Evolutionary conservation across 2,888 invertebrate genomes (phyloP), one percentile per base, ranked within the genome.

Genomic region (Eupithecia tripunctaria): DNA sequence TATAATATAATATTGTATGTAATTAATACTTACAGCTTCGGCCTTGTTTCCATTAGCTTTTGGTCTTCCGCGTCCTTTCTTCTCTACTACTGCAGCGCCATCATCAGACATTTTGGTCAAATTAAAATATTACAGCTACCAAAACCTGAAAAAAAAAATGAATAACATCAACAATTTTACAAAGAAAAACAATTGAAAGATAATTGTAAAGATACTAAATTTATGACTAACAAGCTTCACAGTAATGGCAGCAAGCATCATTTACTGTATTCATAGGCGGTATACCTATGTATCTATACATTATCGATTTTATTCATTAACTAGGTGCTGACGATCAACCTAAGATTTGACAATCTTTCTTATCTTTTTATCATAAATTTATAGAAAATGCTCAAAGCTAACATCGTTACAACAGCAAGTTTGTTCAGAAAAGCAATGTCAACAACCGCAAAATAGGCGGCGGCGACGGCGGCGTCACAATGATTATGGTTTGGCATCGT

Each of bases 1-100:
- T n/a, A n/a, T n/a, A n/a, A n/a, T n/a, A n/a, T n/a, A n/a, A n/a
- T n/a, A n/a, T n/a, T n/a, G n/a, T n/a, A n/a, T n/a, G n/a, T 3
- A 29, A 29, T 8, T 29, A 27, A 15, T n/a, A 64, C 71, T 70
- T 68, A 66, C 71, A 71, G 90, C 84, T 68, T 92, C 93, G 69
- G 91, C 82, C 87, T 90, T 93, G 84, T 94, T 94, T 84, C 95
- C 95, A 89, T 95, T 95, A 21, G 95, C 77, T 88, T 95, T 95
- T 43, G 94, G 92, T 86, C 94, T 92, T 76, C 95, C 95, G 79
- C 95, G 91, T 77, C 94, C 95, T 84, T 94, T 94, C 90, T 95
- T 95, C 88, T 95, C 95, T 71, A 95, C 94, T 74, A 87, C 89
- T 79, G 94, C 91, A 82, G 94, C 91, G 73, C 95, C 95, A 85